Evolutionary conservation across 2,888 invertebrate species (phyloP).

Genomic region (Drosophila greeni): DNA sequence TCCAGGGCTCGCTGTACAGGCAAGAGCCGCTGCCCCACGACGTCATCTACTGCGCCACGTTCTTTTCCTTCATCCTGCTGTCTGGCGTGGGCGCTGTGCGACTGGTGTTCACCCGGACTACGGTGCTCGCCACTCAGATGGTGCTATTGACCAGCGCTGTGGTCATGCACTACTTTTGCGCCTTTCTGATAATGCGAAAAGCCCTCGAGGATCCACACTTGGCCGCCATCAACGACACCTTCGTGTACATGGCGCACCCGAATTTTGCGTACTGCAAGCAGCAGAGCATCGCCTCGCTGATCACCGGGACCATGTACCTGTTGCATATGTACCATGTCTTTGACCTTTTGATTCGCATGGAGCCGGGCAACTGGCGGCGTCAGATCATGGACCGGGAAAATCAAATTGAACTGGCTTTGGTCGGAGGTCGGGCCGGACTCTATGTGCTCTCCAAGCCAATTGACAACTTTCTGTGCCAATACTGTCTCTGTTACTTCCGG

Average conservation of each 20-base stretch:
- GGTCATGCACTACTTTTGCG: constrained; percentile 50
- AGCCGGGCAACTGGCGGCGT: constrained; percentile 15
- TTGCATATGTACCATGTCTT: constrained; percentile 65
- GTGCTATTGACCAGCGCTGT: constrained; percentile 52
- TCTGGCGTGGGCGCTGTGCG: constrained; percentile 60
- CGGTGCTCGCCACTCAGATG: constrained; percentile 43
- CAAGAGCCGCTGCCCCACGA: constrained; percentile 57
- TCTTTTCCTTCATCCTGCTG: constrained; percentile 59
- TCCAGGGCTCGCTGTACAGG: constrained; percentile 59
- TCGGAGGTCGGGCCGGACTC: constrained; percentile 10
- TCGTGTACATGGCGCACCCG: constrained; percentile 58
- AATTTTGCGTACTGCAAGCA: constrained; percentile 63
- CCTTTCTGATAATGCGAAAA: constrained; percentile 64
- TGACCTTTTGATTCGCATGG: constrained; percentile 46
- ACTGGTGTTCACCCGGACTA: constrained; percentile 44
- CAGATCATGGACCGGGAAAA: neutral
- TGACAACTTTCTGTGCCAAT: constrained; percentile 23
- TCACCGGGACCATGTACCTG: constrained; percentile 58
- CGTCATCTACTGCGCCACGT: constrained; percentile 68
- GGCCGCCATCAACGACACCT: constrained; percentile 46
- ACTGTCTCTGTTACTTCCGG: constrained; percentile 4
- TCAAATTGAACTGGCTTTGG: too few relatives aligned
- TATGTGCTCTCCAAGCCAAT: constrained; percentile 30
- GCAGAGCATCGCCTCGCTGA: constrained; percentile 66
- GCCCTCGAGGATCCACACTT: constrained; percentile 67